Conservation (phyloP, 2,113 vertebrate genomes). For the Oxyruncus cristatus region DNA sequence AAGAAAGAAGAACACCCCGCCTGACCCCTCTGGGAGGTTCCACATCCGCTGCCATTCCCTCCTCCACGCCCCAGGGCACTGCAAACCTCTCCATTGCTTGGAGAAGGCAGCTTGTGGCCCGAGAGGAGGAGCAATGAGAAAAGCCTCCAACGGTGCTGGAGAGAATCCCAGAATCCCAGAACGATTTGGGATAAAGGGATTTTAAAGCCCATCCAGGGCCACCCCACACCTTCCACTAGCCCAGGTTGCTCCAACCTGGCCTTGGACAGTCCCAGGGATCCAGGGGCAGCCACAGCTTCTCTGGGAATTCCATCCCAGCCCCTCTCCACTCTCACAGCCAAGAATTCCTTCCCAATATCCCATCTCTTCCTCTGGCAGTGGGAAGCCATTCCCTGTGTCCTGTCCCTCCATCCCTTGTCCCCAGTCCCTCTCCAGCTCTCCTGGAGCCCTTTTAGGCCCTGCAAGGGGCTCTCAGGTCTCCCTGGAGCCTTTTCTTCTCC, state of each 20-base stretch:
- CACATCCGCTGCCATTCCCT: not conserved
- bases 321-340: not conserved
- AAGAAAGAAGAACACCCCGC: not conserved
- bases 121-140: not conserved
- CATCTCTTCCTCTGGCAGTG: not conserved
- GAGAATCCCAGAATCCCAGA: not conserved
- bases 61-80: not conserved
- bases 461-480: not conserved
- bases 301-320: not conserved
- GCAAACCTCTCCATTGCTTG: not conserved
- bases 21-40: rapidly evolving
- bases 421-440: not conserved
- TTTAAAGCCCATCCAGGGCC: not conserved
- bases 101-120: too few relatives aligned
- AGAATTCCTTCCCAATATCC: not conserved
- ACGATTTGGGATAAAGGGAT: not conserved
- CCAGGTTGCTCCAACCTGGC: not conserved
- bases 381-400: not conserved
- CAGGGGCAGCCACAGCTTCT: not conserved
- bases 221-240: not conserved
- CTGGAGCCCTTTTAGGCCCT: not conserved
- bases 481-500: not conserved
- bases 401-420: not conserved
- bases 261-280: not conserved
- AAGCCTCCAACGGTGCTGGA: not conserved